Evolutionary conservation across 2,888 invertebrate genomes (phyloP).

Genomic region (Aelia acuminata): DNA sequence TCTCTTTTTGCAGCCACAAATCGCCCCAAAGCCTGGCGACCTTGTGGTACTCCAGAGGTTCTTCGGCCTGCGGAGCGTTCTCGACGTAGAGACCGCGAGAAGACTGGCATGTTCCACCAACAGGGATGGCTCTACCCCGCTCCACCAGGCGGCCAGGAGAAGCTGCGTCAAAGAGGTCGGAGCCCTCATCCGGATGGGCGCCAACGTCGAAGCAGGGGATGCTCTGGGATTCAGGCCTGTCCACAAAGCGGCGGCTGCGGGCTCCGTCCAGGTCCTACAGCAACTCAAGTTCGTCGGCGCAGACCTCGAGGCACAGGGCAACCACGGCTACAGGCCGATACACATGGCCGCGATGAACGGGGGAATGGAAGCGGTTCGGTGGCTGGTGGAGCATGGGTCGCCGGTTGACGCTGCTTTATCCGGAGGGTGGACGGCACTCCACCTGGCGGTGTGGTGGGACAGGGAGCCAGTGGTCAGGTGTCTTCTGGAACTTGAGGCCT

Average conservation of each 20-base stretch:
- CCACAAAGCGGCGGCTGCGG: not conserved
- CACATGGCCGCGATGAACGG: not conserved
- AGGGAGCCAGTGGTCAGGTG: not conserved
- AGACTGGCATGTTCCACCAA: not conserved
- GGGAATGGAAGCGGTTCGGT: not conserved
- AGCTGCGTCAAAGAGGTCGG: not conserved
- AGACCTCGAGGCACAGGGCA: not conserved
- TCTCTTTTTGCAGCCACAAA: not conserved
- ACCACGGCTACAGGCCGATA: not conserved
- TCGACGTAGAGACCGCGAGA: not conserved
- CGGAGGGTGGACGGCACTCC: not conserved
- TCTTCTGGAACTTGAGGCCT: not conserved
- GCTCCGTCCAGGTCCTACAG: not conserved
- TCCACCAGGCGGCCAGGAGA: not conserved
- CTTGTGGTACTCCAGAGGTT: not conserved
- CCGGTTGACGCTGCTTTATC: not conserved
- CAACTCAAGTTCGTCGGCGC: not conserved
- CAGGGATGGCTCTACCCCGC: not conserved
- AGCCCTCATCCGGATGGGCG: not conserved
- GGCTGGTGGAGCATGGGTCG: not conserved
- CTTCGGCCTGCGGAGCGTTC: not conserved
- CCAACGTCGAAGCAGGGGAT: not conserved
- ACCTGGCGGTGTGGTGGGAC: conserved; percentile 44
- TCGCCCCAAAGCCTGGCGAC: not conserved
- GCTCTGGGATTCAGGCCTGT: not conserved